phyloP scores from a whole-genome alignment of 2,888 invertebrate genomes.

The Eudasyphora cyanicolor region DNA sequence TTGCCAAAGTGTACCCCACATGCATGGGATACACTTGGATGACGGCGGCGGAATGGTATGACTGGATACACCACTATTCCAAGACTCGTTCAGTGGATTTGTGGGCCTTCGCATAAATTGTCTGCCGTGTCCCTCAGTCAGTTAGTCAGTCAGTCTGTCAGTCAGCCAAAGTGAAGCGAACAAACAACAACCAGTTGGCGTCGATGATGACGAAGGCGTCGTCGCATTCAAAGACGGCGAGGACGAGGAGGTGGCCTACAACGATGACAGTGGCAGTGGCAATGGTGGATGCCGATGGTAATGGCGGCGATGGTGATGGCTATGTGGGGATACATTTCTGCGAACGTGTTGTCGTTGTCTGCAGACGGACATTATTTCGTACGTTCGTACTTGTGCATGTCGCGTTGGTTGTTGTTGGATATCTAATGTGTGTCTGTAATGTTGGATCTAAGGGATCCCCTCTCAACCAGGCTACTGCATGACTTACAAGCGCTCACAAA shows the following conservation, averaged over 20 bases:
- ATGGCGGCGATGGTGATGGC: not conserved
- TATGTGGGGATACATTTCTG: constrained; percentile 2
- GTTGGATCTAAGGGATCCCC: constrained; percentile 11
- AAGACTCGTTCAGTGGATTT: constrained; percentile 77
- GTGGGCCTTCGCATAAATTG: constrained; percentile 79
- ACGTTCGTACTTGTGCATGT: constrained; percentile 63
- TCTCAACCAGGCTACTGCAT: not conserved
- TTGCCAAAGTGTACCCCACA: not conserved
- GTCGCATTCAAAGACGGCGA: not conserved
- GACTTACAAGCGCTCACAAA: not conserved
- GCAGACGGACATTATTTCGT: constrained; percentile 59
- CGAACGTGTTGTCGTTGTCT: constrained; percentile 67
- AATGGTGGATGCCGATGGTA: constrained; percentile 1
- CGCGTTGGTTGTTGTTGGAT: constrained; percentile 69
- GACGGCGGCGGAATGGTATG: not conserved
- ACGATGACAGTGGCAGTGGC: not conserved
- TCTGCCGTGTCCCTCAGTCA: constrained; percentile 65
- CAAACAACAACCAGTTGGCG: constrained; percentile 12
- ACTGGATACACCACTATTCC: constrained; percentile 36
- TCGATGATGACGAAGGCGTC: not conserved
- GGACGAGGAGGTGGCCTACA: not conserved
- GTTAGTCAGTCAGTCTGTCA: constrained; percentile 59
- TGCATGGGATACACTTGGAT: not conserved
- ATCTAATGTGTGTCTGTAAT: constrained; percentile 51
- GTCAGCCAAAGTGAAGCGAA: not conserved